phyloP scores from a whole-genome alignment of 2,797 vertebrate genomes.

The Syngnathus acus region DNA sequence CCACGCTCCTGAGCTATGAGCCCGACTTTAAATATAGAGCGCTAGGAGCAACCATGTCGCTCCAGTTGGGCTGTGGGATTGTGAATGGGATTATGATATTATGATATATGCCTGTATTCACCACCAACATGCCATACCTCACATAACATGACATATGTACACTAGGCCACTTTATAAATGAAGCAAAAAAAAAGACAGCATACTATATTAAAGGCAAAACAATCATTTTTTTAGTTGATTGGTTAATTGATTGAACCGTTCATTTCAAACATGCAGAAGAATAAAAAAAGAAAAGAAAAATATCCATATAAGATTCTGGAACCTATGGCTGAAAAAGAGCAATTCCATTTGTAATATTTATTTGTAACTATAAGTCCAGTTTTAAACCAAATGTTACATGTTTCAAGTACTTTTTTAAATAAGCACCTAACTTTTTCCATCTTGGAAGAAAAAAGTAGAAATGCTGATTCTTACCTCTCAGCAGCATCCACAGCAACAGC shows the following conservation, averaged over 20 bases:
- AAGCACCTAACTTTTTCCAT: neutral
- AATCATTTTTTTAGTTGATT: neutral
- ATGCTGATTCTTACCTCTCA: conserved; percentile 53
- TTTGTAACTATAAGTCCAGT: neutral
- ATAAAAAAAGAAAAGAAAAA: neutral
- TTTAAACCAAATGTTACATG: neutral
- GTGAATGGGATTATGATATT: conserved; percentile 74
- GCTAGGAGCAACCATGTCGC: conserved; percentile 60
- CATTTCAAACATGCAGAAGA: neutral
- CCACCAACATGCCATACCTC: conserved; percentile 51
- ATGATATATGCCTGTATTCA: conserved; percentile 63
- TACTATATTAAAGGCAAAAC: neutral
- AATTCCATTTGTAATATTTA: neutral
- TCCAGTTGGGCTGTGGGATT: conserved; percentile 74
- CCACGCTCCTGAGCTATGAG: conserved; percentile 54
- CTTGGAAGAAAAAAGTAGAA: neutral
- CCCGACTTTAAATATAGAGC: conserved; percentile 67
- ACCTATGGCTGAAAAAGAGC: no score
- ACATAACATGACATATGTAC: conserved; percentile 37
- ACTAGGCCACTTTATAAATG: neutral
- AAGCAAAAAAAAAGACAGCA: neutral
- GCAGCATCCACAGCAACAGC: conserved; percentile 53
- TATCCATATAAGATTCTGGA: no score
- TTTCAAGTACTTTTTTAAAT: no score
- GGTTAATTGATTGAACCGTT: neutral